Evolutionary conservation across 2,797 vertebrate genomes (phyloP), one percentile per base, ranked within the genome.

Genomic region (Artibeus lituratus): DNA sequence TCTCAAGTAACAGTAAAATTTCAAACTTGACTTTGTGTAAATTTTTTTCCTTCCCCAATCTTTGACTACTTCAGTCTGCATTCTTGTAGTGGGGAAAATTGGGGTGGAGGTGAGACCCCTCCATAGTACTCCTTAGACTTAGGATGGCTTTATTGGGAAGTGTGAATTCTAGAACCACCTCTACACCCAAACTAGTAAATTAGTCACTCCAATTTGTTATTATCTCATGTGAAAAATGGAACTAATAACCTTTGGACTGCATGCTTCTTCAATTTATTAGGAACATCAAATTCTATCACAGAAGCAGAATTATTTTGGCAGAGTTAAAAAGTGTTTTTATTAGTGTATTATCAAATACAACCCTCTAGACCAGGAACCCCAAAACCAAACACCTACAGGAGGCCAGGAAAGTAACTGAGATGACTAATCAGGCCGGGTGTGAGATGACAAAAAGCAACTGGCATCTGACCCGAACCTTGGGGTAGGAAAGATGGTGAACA

Each of bases 1-100:
- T 86, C 87, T 86, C 78, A 65, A 95, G 22, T 85, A 72, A 82
- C 49, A 73, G 2, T 77, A 93, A 85, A 95, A 83, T 86, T 88
- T 39, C n/a, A 89, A 83, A 53, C 18, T 35, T 85, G 39, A 51
- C 65, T 73, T 81, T 78, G 24, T 77, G 80, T 67, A 86, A n/a
- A 44, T 87, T 91, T 81, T 39, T 57, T 83, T 62, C 62, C 14
- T 29, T 26, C 16, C 16, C 2, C 57, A 37, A 24, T 44, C 80
- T 55, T 73, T 78, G 37, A 90, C 39, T 44, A 44, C 10, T 39
- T 70, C 39, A 55, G 12, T 42, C 70, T 89, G 65, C 78, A 73
- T 21, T 90, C 65, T 69, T 73, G 5, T 15, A 44, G 11, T 67
- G n/a, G n/a, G 5, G 62, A 26, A 49, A 70, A 19, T 51, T 42